Conservation (phyloP, 2,797 vertebrate species). For the Enteromius fasciolatus region DNA sequence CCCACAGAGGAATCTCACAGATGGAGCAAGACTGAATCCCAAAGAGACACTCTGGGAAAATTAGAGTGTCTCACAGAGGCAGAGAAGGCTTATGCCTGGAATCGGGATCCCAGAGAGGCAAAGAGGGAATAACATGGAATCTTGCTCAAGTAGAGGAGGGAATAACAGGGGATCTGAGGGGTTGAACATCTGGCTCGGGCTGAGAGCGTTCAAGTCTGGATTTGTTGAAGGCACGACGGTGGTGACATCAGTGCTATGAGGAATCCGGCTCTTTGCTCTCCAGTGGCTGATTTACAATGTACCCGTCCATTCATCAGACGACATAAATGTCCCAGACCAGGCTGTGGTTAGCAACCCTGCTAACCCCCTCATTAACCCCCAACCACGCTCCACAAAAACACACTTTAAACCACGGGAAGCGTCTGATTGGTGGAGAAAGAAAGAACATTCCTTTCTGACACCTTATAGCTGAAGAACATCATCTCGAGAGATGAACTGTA, state of each 20-base stretch:
- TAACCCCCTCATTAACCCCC: conserved; percentile 69
- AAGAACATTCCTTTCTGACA: conserved; percentile 55
- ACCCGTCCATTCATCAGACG: conserved; percentile 72
- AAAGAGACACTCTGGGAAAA: not conserved
- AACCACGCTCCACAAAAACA: conserved; percentile 55
- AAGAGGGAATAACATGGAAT: conserved; percentile 28
- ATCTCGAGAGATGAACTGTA: conserved; percentile 47
- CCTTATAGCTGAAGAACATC: conserved; percentile 41
- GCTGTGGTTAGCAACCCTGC: conserved; percentile 64
- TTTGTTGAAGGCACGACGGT: conserved; percentile 74
- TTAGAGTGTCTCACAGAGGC: not conserved
- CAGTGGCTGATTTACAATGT: conserved; percentile 73
- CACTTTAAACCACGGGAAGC: conserved; percentile 49
- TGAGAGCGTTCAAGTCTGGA: conserved; percentile 78
- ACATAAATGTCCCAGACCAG: conserved; percentile 56
- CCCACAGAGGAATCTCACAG: not conserved
- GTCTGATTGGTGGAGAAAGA: conserved; percentile 54
- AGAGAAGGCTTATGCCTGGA: conserved; percentile 9
- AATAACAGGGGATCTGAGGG: conserved; percentile 56
- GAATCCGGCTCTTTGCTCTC: conserved; percentile 74
- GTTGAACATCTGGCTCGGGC: conserved; percentile 77
- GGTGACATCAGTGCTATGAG: conserved; percentile 77
- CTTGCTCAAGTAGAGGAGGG: conserved; percentile 45
- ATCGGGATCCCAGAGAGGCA: conserved; percentile 9
- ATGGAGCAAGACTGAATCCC: not conserved